Base-by-base conservation (phyloP, 2,113 vertebrate species). In the Tachysurus fulvidraco region DNA sequence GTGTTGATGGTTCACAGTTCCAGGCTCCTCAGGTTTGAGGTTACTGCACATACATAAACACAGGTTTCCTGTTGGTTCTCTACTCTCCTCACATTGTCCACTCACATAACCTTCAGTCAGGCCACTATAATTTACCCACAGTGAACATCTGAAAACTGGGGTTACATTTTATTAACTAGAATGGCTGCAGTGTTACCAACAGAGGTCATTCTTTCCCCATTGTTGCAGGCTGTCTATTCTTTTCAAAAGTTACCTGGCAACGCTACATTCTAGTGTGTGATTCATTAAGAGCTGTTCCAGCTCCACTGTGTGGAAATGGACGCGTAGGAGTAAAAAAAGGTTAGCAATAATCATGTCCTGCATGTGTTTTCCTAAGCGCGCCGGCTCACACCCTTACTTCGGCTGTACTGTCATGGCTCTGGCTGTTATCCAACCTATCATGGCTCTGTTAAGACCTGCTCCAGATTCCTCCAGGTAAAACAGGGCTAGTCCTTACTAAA, bases 371-470 rank as follows among this genome's bases (percentile, higher is more conserved):
- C 44, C 91, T 86, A 86, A 98, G 97, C 91, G 83, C 44, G 96
- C 97, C 90, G 96, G 96, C 55, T 94, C 93, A 89, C 97, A 98
- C 90, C 95, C 97, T 0, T 96, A 95, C 90, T 92, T 97, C 0
- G 97, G 97, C 65, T 96, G 96, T 87, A 54, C 89, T 0, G 93
- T 97, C 91, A 94, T 96, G 94, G 86, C 85, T 65, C 89, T 97
- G 83, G 89, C 95, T 44, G 28, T 96, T 85, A 91, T 97, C 84
- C 97, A 97, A 85, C 92, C 92, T 19, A 88, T 97, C 80, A 91
- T 96, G 92, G 97, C 96, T 28, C 89, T 93, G 67, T 93, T 96
- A 91, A 94, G 97, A 92, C 97, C 97, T 3, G 89, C 94, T 81
- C 89, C 91, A 23, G 93, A 95, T 0, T 93, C 95, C 0, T 92